Percentiles rank a stretch among this genome's conserved stretches.
phyloP scores from a whole-genome alignment of 2,113 vertebrate species.

The Lutjanus erythropterus region DNA sequence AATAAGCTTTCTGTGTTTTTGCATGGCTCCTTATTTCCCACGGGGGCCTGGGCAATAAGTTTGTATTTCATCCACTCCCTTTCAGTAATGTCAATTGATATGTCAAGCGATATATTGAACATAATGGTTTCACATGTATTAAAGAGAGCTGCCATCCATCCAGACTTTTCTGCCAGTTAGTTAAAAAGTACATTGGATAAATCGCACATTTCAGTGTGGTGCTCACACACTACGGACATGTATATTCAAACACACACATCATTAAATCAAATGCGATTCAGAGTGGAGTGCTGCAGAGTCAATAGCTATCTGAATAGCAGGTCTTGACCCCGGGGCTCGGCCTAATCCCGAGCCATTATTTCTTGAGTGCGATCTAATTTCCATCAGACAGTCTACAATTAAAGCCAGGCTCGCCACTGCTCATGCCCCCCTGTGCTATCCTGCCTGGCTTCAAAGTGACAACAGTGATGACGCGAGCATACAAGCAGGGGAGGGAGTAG shows the following conservation, averaged over 20 bases:
- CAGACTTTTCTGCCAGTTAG: slow-evolving; percentile 4
- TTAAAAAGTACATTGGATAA: slow-evolving; percentile 13
- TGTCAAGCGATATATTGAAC: not conserved
- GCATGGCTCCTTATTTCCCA: slow-evolving; percentile 6
- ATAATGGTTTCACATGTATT: not conserved
- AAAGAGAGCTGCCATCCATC: not conserved
- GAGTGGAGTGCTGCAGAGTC: slow-evolving; percentile 59
- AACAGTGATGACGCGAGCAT: slow-evolving; percentile 19
- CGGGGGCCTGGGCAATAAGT: slow-evolving; percentile 32
- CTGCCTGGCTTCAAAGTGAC: slow-evolving; percentile 53
- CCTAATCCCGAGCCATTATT: slow-evolving; percentile 77
- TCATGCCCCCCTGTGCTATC: slow-evolving; percentile 37
- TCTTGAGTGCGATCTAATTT: slow-evolving; percentile 79
- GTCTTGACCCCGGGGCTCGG: slow-evolving; percentile 72
- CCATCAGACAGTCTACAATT: slow-evolving; percentile 67
- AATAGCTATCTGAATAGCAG: slow-evolving; percentile 62
- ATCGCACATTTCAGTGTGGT: not conserved
- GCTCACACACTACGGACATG: slow-evolving; percentile 17
- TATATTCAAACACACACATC: slow-evolving; percentile 52
- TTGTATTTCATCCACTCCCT: slow-evolving; percentile 9
- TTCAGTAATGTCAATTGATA: slow-evolving; percentile 1
- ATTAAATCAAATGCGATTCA: slow-evolving; percentile 68
- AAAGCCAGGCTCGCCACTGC: slow-evolving; percentile 56
- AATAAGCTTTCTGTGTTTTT: slow-evolving; percentile 35
- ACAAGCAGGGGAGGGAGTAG: not conserved